These are phyloP conservation scores for Malthinus flaveolus DNA, from an alignment of 2,888 invertebrate species.

Conservation along the genomic window DNA sequence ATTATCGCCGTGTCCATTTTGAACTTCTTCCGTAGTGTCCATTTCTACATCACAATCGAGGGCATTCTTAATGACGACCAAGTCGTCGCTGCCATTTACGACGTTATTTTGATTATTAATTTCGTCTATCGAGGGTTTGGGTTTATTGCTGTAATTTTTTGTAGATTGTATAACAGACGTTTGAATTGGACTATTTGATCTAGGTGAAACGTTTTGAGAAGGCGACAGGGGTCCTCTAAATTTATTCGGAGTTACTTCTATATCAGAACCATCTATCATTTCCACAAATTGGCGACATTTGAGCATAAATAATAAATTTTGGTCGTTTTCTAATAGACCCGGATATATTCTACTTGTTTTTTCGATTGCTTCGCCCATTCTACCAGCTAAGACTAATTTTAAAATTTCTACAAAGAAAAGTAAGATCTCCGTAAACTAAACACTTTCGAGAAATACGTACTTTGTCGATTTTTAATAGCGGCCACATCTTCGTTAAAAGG, in stretches of 20 bases:
- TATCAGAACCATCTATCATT: constrained; percentile 93
- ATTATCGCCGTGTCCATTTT: constrained; percentile 50
- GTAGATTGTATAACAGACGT: constrained; percentile 86
- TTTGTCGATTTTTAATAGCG: constrained; percentile 95
- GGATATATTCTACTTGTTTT: constrained; percentile 88
- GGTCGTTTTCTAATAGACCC: constrained; percentile 87
- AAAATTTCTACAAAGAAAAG: constrained; percentile 75
- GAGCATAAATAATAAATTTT: constrained; percentile 90
- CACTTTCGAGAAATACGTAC: constrained; percentile 59
- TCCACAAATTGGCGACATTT: constrained; percentile 99
- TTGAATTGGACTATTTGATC: constrained; percentile 62
- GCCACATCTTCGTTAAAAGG: constrained; percentile 88
- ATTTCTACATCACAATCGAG: constrained; percentile 62
- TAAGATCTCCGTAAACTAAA: too few relatives aligned
- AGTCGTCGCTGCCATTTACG: constrained; percentile 54
- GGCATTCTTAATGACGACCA: constrained; percentile 44
- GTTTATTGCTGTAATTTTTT: constrained; percentile 54
- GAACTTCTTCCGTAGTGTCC: constrained; percentile 52
- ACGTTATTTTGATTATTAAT: constrained; percentile 53
- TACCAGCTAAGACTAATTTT: constrained; percentile 86
- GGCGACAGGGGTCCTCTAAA: constrained; percentile 39
- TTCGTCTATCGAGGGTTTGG: constrained; percentile 36
- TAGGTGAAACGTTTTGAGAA: constrained; percentile 42
- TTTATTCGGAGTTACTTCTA: constrained; percentile 60
- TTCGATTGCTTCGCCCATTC: constrained; percentile 95